phyloP scores from a whole-genome alignment of 2,888 invertebrate genomes.

The Yponomeuta sedellus region DNA sequence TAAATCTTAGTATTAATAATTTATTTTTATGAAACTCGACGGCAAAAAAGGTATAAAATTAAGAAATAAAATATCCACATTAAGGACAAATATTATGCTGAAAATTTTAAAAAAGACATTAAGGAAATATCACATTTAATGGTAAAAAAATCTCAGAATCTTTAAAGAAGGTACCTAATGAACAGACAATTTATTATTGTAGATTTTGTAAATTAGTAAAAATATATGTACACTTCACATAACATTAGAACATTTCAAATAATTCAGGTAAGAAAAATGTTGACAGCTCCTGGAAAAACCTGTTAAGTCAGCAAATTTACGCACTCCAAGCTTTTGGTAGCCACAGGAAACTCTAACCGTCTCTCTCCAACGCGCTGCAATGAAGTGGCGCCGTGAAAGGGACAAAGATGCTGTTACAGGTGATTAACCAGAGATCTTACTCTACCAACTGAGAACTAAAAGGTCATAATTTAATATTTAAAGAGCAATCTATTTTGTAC shows the following conservation, averaged over 20 bases:
- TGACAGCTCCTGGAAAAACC: conserved; percentile 49
- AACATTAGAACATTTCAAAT: conserved; percentile 8
- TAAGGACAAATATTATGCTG: too few species aligned
- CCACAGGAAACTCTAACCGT: conserved; percentile 31
- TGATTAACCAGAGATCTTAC: conserved; percentile 47
- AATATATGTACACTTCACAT: conserved; percentile 5
- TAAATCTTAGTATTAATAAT: too few species aligned
- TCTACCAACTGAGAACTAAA: conserved; percentile 33
- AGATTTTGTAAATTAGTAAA: too few species aligned
- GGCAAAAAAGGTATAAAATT: too few species aligned
- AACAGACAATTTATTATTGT: too few species aligned
- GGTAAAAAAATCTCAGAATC: too few species aligned
- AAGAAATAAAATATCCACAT: too few species aligned
- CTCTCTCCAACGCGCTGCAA: conserved; percentile 36
- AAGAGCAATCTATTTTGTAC: conserved; percentile 30
- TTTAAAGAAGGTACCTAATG: too few species aligned
- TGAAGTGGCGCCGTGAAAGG: conserved; percentile 28
- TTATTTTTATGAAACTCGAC: too few species aligned
- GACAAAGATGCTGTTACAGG: conserved; percentile 36
- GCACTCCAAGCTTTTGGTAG: conserved; percentile 38
- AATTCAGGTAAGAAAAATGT: conserved; percentile 34
- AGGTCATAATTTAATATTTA: conserved; percentile 31
- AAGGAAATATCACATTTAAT: too few species aligned
- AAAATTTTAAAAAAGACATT: too few species aligned
- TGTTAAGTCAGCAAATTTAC: conserved; percentile 67